Conservation (phyloP, 2,113 vertebrate species). For the Vidua macroura region DNA sequence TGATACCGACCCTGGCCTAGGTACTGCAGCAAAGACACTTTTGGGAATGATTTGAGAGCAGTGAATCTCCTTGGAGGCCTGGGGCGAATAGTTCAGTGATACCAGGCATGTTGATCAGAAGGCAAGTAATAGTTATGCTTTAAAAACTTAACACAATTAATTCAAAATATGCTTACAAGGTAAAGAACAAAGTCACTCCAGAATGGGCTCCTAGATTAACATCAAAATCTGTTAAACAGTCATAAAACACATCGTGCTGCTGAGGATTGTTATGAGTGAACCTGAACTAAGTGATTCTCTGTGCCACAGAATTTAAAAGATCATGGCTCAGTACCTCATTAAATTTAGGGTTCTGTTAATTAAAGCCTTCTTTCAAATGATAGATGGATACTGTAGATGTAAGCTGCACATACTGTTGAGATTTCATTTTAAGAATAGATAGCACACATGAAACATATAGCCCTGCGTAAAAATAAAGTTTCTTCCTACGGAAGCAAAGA, state of each 20-base stretch:
- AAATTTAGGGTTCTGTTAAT: constrained; percentile 48
- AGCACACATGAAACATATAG: neutral
- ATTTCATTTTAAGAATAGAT: neutral
- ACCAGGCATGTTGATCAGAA: neutral
- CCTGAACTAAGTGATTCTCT: constrained; percentile 49
- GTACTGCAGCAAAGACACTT: neutral
- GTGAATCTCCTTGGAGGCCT: neutral
- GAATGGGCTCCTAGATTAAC: neutral
- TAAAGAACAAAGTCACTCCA: neutral
- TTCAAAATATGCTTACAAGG: neutral
- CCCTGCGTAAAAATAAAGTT: neutral
- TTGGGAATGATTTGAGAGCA: neutral
- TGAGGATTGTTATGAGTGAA: constrained; percentile 22
- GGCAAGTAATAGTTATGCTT: neutral
- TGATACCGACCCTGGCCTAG: neutral
- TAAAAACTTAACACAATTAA: neutral
- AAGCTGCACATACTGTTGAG: neutral
- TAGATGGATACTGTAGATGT: neutral
- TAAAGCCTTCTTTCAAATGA: constrained; percentile 32
- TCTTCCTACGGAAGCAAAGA: neutral
- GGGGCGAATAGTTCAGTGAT: neutral
- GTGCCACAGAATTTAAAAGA: constrained; percentile 7
- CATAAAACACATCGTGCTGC: neutral
- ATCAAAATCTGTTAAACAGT: constrained; percentile 14
- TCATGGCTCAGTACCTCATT: constrained; percentile 15